phyloP scores from a whole-genome alignment of 35 echinoderm and acorn worm genomes.

The Anneissia japonica region DNA sequence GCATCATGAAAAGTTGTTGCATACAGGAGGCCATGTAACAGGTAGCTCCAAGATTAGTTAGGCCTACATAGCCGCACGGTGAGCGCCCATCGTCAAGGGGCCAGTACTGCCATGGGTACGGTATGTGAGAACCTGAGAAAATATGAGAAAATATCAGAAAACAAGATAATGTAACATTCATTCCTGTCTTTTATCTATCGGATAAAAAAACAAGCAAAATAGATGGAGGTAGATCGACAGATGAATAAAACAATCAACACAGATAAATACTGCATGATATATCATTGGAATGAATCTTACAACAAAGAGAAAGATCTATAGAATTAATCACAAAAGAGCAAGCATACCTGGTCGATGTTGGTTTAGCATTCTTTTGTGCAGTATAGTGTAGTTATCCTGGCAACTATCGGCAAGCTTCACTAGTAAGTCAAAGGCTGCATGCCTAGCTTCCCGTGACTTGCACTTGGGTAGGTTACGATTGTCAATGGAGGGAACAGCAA shows the following conservation, averaged over 20 bases:
- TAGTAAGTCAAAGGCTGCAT: slow-evolving; percentile 60
- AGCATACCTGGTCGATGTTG: slow-evolving; percentile 69
- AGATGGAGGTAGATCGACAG: neutral
- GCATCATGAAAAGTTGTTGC: slow-evolving; percentile 90
- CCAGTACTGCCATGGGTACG: slow-evolving; percentile 81
- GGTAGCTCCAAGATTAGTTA: slow-evolving; percentile 82
- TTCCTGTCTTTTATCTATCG: neutral
- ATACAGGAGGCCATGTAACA: slow-evolving; percentile 90
- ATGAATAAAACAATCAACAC: neutral
- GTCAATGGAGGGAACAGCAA: slow-evolving; percentile 55
- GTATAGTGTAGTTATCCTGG: slow-evolving; percentile 50
- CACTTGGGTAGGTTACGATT: slow-evolving; percentile 61
- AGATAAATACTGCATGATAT: too few relatives aligned
- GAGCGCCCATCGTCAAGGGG: slow-evolving; percentile 66
- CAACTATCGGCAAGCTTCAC: slow-evolving; percentile 55
- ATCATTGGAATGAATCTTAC: too few relatives aligned
- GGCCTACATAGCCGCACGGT: slow-evolving; percentile 73
- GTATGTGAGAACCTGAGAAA: slow-evolving; percentile 47
- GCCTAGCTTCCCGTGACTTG: slow-evolving; percentile 56
- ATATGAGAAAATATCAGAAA: neutral
- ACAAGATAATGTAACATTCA: neutral
- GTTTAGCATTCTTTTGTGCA: slow-evolving; percentile 60
- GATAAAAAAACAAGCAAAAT: neutral
- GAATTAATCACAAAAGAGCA: too few relatives aligned
- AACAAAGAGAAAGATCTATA: too few relatives aligned